Percentiles rank a stretch among this genome's conserved stretches.
Evolutionary conservation across 2,888 invertebrate species (phyloP).

Genomic region (Tetragonisca angustula): DNA sequence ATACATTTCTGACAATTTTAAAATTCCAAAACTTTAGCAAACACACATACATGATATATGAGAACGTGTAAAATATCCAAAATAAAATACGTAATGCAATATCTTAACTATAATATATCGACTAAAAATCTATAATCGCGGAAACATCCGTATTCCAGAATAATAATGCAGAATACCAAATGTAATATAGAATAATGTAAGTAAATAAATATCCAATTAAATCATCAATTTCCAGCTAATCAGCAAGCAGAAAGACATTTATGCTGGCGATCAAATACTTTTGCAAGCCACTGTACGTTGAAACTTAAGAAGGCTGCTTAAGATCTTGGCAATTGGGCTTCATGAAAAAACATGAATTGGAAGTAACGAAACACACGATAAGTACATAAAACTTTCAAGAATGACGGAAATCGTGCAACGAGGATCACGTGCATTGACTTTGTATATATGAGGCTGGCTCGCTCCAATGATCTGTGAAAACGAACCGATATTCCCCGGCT

Average conservation of each 20-base stretch:
- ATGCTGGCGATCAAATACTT: background rate
- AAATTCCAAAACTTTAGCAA: no score
- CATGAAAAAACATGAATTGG: slow-evolving; percentile 12
- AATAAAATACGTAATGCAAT: no score
- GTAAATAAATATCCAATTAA: no score
- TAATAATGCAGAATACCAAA: no score
- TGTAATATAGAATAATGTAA: no score
- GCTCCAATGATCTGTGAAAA: slow-evolving; percentile 32
- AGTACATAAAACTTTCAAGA: slow-evolving; percentile 17
- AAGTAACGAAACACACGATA: slow-evolving; percentile 18
- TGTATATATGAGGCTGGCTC: slow-evolving; percentile 2
- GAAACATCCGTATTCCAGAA: no score
- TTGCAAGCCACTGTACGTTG: background rate
- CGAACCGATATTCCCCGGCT: slow-evolving; percentile 8
- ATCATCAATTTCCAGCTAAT: no score
- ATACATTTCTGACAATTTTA: no score
- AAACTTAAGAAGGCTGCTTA: background rate
- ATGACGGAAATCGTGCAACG: slow-evolving; percentile 31
- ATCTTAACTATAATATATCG: no score
- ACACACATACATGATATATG: no score
- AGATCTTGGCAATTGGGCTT: background rate
- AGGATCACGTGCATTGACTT: slow-evolving; percentile 31
- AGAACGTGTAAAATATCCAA: no score
- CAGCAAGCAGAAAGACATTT: background rate
- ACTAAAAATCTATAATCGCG: no score